phyloP scores from a whole-genome alignment of 2,888 invertebrate genomes.

The Hirtodrosophila duncani region DNA sequence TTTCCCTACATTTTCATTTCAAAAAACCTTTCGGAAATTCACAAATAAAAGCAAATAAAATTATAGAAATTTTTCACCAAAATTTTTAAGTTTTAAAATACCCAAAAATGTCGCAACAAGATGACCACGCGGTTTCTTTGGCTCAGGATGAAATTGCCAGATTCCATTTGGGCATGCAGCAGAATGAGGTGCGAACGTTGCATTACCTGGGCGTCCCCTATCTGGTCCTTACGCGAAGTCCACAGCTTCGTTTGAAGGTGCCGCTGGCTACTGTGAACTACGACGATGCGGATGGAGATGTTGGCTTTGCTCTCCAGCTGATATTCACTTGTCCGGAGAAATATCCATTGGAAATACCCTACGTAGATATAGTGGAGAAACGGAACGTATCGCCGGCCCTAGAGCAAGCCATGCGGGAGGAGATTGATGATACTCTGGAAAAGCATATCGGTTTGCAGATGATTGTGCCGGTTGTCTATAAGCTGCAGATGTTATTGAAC shows the following conservation, averaged over 20 bases:
- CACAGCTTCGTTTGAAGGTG: conserved; percentile 40
- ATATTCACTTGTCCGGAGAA: conserved; percentile 47
- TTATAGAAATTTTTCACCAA: neutral
- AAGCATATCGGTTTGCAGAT: conserved; percentile 52
- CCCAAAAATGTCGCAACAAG: conserved; percentile 19
- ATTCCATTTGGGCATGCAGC: conserved; percentile 38
- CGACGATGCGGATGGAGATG: conserved; percentile 5
- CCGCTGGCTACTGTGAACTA: conserved; percentile 49
- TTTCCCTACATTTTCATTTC: too few species aligned
- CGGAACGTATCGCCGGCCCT: conserved; percentile 39
- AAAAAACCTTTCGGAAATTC: conserved; percentile 5
- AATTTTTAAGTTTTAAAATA: conserved; percentile 14
- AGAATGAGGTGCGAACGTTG: conserved; percentile 49
- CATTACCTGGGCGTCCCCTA: conserved; percentile 57
- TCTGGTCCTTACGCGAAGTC: conserved; percentile 38
- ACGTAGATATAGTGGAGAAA: conserved; percentile 45
- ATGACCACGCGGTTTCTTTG: too few species aligned
- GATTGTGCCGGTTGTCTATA: conserved; percentile 52
- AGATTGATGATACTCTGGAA: conserved; percentile 39
- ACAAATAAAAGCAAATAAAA: conserved; percentile 11
- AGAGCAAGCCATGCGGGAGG: conserved; percentile 30
- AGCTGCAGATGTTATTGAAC: conserved; percentile 54
- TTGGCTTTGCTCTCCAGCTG: conserved; percentile 49
- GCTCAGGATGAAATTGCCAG: too few species aligned
- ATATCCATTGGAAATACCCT: conserved; percentile 47